phyloP scores from a whole-genome alignment of 2,888 invertebrate genomes.

The Aromia moschata region DNA sequence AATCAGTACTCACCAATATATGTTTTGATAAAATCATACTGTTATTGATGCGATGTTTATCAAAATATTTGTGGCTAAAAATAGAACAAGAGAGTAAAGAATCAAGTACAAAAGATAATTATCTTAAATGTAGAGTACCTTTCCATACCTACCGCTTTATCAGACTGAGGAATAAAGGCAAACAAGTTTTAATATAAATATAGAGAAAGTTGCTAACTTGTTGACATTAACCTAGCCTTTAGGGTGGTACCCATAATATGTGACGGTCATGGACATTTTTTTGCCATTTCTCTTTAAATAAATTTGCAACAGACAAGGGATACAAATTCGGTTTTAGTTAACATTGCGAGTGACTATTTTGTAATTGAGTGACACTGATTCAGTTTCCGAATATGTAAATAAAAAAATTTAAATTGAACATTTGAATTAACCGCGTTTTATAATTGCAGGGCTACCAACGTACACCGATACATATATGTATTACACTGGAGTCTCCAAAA shows the following conservation, averaged over 20 bases:
- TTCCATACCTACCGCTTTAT: constrained; percentile 19
- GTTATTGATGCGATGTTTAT: not conserved
- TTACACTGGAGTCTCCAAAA: too few species aligned
- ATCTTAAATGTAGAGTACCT: constrained; percentile 8
- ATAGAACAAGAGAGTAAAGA: not conserved
- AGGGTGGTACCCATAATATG: too few species aligned
- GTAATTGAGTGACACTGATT: too few species aligned
- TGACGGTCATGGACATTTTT: too few species aligned
- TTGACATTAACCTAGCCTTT: not conserved
- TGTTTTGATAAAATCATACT: constrained; percentile 31
- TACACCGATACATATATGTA: not conserved
- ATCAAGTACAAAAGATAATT: constrained; percentile 1
- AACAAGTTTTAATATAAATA: constrained; percentile 24
- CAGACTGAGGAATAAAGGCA: constrained; percentile 20
- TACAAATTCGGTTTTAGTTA: too few species aligned
- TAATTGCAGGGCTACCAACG: not conserved
- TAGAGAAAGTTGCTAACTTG: constrained; percentile 3
- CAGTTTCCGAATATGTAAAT: too few species aligned
- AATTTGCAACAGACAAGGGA: too few species aligned
- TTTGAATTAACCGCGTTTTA: constrained; percentile 3
- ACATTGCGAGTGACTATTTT: too few species aligned
- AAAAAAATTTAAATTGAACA: too few species aligned
- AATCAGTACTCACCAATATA: constrained; percentile 27
- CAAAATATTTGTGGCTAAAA: constrained; percentile 12
- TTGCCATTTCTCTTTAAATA: too few species aligned